Evolutionary conservation across 2,797 vertebrate species (phyloP).

Genomic region (Gallinago solitaria): DNA sequence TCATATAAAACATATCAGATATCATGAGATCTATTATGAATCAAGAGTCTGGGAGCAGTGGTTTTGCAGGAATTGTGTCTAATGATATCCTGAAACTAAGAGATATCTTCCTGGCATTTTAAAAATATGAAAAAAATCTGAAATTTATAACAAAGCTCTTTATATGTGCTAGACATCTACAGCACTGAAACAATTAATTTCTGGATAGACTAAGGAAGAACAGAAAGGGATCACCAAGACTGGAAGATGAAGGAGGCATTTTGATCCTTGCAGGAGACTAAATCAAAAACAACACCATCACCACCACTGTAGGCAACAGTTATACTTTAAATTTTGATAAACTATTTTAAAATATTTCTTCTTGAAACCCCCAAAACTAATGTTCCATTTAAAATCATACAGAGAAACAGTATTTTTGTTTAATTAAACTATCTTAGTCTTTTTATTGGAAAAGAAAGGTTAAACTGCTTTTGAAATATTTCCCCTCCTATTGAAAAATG

Average conservation of each 20-base stretch:
- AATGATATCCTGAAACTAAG: neutral
- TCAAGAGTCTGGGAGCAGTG: neutral
- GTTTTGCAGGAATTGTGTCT: neutral
- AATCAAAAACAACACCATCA: neutral
- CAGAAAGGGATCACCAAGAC: neutral
- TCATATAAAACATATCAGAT: neutral
- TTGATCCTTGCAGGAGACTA: neutral
- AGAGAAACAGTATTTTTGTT: neutral
- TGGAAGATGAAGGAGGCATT: neutral
- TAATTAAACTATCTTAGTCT: neutral
- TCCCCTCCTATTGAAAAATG: neutral
- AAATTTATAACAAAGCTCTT: neutral
- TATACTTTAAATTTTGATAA: neutral
- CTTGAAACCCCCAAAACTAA: neutral
- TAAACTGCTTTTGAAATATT: neutral
- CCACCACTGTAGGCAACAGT: neutral
- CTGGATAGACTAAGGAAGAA: neutral
- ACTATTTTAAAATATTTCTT: neutral
- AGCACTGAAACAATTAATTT: neutral
- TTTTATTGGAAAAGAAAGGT: neutral
- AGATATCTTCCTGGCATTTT: neutral
- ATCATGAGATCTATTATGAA: neutral
- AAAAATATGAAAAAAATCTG: neutral
- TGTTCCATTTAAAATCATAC: neutral
- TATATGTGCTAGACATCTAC: neutral